A percentile compares a stretch with the other conserved stretches of the same genome.
phyloP scores from a whole-genome alignment of 1,140 invertebrate genomes.

The Drosophila tsacasi region DNA sequence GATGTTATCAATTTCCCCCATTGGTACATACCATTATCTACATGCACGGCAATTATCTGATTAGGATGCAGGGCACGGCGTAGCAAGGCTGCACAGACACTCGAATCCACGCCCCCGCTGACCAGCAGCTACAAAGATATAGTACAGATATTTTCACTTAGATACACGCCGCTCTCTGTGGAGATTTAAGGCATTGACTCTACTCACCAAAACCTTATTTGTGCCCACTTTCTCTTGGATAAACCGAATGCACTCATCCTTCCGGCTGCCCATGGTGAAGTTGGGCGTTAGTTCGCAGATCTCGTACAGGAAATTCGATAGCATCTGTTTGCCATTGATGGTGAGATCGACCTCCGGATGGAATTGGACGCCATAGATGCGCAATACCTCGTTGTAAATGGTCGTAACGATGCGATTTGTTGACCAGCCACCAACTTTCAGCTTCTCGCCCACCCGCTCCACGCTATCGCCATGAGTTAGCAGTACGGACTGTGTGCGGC shows the following conservation, averaged over 20 bases:
- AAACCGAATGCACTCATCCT: constrained; percentile 96
- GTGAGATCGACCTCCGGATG: constrained; percentile 98
- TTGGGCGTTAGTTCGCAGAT: constrained; percentile 94
- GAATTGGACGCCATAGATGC: constrained; percentile 99
- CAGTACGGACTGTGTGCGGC: constrained; percentile 94
- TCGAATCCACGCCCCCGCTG: constrained; percentile 99
- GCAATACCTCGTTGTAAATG: constrained; percentile 95
- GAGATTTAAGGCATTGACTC: background rate
- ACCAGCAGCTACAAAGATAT: constrained; percentile 91
- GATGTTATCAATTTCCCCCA: too few species aligned
- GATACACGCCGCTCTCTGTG: background rate
- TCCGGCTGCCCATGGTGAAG: constrained; percentile 95
- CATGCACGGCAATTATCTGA: constrained; percentile 98
- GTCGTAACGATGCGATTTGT: constrained; percentile 93
- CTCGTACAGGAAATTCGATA: constrained; percentile 98
- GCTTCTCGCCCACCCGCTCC: constrained; percentile 94
- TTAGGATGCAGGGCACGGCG: constrained; percentile 95
- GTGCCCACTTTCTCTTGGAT: constrained; percentile 95
- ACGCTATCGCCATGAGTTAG: constrained; percentile 99
- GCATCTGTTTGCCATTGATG: constrained; percentile 94
- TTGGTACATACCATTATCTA: constrained; percentile 93
- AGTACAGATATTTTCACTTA: background rate
- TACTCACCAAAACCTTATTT: constrained; percentile 96
- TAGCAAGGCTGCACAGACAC: constrained; percentile 98
- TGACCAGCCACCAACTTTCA: constrained; percentile 93